Evolutionary conservation across 2,888 invertebrate genomes (phyloP).

Genomic region (Acleris holmiana): DNA sequence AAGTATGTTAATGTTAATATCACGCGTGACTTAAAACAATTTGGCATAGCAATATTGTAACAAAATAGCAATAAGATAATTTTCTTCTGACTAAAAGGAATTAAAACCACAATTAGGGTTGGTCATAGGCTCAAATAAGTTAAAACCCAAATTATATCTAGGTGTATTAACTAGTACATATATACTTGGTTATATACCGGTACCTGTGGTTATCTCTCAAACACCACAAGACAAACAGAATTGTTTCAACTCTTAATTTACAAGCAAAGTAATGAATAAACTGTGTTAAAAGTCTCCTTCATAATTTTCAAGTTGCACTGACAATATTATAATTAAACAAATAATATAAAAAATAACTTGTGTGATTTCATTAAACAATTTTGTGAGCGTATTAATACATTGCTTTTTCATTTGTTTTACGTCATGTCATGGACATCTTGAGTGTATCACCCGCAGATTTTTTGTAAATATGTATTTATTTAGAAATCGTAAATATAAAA

Average conservation of each 20-base stretch:
- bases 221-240: too few relatives aligned
- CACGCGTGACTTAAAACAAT: constrained; percentile 40
- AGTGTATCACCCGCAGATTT: constrained; percentile 67
- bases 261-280: too few relatives aligned
- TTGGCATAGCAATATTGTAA: constrained; percentile 40
- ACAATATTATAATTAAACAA: constrained; percentile 2
- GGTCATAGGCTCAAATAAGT: too few relatives aligned
- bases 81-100: too few relatives aligned
- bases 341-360: constrained; percentile 1
- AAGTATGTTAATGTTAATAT: constrained; percentile 19
- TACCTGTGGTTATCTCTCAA: too few relatives aligned
- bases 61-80: too few relatives aligned
- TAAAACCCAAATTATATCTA: neutral
- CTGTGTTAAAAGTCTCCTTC: too few relatives aligned
- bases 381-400: constrained; percentile 12
- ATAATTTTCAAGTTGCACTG: constrained; percentile 1
- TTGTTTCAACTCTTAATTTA: too few relatives aligned
- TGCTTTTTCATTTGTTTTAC: constrained; percentile 20
- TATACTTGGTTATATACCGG: too few relatives aligned
- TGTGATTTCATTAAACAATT: constrained; percentile 7
- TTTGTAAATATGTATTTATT: constrained; percentile 32
- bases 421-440: constrained; percentile 47
- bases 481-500: constrained; percentile 8
- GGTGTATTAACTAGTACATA: neutral
- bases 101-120: too few relatives aligned